phyloP scores from a whole-genome alignment of 2,797 vertebrate genomes.

The Sebastolobus alascanus region DNA sequence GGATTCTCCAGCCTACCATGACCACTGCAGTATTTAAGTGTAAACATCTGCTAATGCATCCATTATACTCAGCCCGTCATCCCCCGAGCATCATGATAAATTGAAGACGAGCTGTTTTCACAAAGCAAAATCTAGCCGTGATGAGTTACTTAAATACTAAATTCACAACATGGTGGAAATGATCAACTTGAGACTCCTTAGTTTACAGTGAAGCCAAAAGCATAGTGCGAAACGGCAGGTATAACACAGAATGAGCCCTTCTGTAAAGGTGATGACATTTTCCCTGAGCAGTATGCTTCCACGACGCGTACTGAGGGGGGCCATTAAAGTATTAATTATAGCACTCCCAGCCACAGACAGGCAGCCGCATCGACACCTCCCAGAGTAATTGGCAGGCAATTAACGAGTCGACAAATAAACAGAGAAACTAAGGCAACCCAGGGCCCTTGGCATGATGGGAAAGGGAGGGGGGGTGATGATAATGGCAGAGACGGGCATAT shows the following conservation, averaged over 20 bases:
- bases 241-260: slow-evolving; percentile 31
- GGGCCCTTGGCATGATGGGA: slow-evolving; percentile 55
- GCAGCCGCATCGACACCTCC: slow-evolving; percentile 79
- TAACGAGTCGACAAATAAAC: slow-evolving; percentile 84
- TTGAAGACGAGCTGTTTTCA: not conserved
- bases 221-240: slow-evolving; percentile 31
- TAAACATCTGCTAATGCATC: slow-evolving; percentile 29
- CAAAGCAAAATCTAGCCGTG: not conserved
- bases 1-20: slow-evolving; percentile 45
- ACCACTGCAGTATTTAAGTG: slow-evolving; percentile 19
- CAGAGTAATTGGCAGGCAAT: slow-evolving; percentile 87
- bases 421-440: slow-evolving; percentile 75
- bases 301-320: slow-evolving; percentile 62
- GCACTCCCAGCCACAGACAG: slow-evolving; percentile 77
- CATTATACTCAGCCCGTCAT: not conserved
- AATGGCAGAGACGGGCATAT: slow-evolving; percentile 65
- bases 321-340: slow-evolving; percentile 85
- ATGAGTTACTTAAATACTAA: slow-evolving; percentile 10
- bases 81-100: not conserved
- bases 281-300: slow-evolving; percentile 54
- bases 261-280: slow-evolving; percentile 75
- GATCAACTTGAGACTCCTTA: not conserved
- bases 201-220: not conserved
- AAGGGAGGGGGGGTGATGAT: slow-evolving; percentile 39
- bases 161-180: slow-evolving; percentile 1